Base-by-base conservation (phyloP, 1,140 invertebrate species). In the Danaus plexippus region DNA sequence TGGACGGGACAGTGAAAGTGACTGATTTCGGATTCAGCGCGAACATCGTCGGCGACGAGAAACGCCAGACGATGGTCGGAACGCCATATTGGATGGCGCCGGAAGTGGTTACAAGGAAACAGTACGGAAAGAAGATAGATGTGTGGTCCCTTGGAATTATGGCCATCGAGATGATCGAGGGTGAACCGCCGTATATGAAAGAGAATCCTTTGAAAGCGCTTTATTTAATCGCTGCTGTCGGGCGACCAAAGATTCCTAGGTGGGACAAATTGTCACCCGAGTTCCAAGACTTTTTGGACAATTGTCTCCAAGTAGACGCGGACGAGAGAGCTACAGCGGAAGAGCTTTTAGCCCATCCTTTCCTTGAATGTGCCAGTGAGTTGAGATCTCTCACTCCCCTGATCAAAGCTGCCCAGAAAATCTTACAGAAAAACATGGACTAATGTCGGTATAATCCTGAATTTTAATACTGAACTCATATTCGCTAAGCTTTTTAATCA, bases 11-110 rank as follows among this genome's bases (percentile, higher is more conserved):
- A 43, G 97, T 99, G 0, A 99, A 99, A 91, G 93, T 99, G 1
- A 99, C 97, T 11, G 98, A 99, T 86, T 99, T 99, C 88, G 98
- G 98, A 13, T 99, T 99, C 85, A 99, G 97, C 89, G 91, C 96
- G 60, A 95, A 95, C 66, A 94, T 96, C 54, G 90, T 93, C 43
- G 94, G 93, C 15, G 96, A 99, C 70, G 97, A 97, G 75, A 98
- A 99, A 79, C 86, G 98, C 43, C 95, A 97, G 72, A 99, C 98
- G 0, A 97, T 99, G 95, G 97, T 99, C 47, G 95, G 95, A 9
- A 96, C 95, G 4, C 94, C 94, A 0, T 94, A 95, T 71, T 94
- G 93, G 93, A 94, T 95, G 94, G 95, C 95, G 0, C 96, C 96
- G 0, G 96, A 97, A 80, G 97, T 99, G 9, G 94, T 95, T 0